Conservation (phyloP, 2,797 vertebrate genomes). For the Thamnophis elegans region DNA sequence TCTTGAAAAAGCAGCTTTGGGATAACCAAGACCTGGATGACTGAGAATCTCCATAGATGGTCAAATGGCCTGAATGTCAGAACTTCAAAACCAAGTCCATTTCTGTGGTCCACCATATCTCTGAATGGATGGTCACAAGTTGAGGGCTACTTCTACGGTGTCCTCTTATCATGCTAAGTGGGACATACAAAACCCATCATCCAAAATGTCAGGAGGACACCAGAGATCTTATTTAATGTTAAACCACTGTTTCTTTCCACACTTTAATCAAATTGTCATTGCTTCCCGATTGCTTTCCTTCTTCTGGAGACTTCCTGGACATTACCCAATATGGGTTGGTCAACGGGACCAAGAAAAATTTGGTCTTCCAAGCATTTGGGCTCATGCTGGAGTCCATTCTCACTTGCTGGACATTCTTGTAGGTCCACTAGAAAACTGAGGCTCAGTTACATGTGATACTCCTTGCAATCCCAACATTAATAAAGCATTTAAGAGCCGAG, state of each 20-base stretch:
- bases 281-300: not conserved
- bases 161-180: not conserved
- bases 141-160: too few species aligned
- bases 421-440: not conserved
- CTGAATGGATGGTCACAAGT: too few species aligned
- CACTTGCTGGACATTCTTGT: not conserved
- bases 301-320: not conserved
- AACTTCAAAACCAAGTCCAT: too few species aligned
- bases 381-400: not conserved
- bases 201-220: not conserved
- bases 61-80: too few species aligned
- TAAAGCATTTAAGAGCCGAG: not conserved
- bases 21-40: too few species aligned
- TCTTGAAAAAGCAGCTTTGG: too few species aligned
- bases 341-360: not conserved
- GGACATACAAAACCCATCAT: not conserved
- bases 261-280: not conserved
- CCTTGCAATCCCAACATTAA: not conserved
- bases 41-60: too few species aligned
- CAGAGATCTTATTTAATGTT: not conserved
- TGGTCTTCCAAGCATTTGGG: not conserved
- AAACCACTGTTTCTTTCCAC: not conserved
- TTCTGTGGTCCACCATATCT: too few species aligned
- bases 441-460: not conserved
- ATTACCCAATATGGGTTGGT: not conserved